Evolutionary conservation across 2,888 invertebrate genomes (phyloP), one percentile per base, ranked within the genome.

Genomic region (Tanytarsus gracilentus): DNA sequence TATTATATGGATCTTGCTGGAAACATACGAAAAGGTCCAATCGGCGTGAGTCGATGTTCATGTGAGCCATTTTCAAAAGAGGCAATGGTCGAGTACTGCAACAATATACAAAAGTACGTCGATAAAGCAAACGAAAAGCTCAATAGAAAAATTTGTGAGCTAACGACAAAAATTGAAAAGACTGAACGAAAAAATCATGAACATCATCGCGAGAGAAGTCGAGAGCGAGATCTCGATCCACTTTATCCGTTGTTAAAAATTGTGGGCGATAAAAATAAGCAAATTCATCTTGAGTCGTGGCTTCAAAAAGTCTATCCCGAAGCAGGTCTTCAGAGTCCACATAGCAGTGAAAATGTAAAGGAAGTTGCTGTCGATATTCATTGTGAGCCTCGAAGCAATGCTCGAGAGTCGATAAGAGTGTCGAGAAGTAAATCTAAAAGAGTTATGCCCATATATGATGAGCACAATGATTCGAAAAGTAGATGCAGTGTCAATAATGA

Each of bases 1-100:
- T 96, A 96, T 73, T 97, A 87, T 72, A 77, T 95, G 65, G 96
- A 96, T 72, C 78, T 97, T 65, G 94, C 93, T 11, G 96, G 96
- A 2, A 94, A 95, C 69, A 90, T 96, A 63, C 85, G 91, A 66
- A 95, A 96, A 75, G 95, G 95, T 1, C 95, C 95, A 0, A 85
- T 94, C n/a, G 94, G 95, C 2, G 92, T 93, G 0, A 90, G 92
- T 71, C 88, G 89, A 0, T 94, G 93, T 72, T 92, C 91, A 69
- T 96, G 96, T 70, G 91, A 89, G 0, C 95, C 95, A 0, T 85
- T 93, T 72, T 87, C 95, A 69, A 92, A 94, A 69, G 85, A 88
- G 36, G 83, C 85, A 64, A 71, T 94, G 55, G 88, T 88, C 66
- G 81, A 84, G 52, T 71, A 72, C 62, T 91, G 65, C 83, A 91